Conservation (phyloP, 2,888 invertebrate genomes). For the Halocaridina rubra region DNA sequence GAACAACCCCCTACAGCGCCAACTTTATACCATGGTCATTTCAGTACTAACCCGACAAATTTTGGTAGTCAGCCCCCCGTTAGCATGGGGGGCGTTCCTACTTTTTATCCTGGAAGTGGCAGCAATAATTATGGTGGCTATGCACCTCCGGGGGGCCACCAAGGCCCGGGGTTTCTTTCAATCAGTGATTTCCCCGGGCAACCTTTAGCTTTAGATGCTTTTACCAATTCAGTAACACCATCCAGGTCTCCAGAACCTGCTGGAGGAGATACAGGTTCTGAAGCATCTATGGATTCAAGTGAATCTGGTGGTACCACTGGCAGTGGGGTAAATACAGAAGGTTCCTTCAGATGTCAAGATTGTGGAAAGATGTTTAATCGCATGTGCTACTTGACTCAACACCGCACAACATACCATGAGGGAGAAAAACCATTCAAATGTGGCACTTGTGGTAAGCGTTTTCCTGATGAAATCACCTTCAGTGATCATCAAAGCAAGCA, state of each 20-base stretch:
- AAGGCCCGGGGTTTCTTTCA: conserved; percentile 61
- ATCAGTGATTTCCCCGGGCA: conserved; percentile 59
- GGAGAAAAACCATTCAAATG: conserved; percentile 90
- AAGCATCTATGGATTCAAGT: conserved; percentile 59
- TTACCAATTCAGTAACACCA: background rate
- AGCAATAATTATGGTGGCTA: conserved; percentile 34
- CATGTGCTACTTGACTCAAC: conserved; percentile 89
- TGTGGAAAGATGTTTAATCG: conserved; percentile 88
- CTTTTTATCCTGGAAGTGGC: conserved; percentile 45
- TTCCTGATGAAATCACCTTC: conserved; percentile 76
- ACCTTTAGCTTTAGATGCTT: conserved; percentile 40
- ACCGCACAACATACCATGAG: conserved; percentile 89
- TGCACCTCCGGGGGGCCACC: conserved; percentile 49
- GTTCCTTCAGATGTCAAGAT: conserved; percentile 70
- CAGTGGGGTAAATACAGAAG: conserved; percentile 41
- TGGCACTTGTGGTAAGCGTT: conserved; percentile 86
- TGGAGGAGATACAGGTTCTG: conserved; percentile 50
- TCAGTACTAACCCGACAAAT: conserved; percentile 54
- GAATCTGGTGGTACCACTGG: conserved; percentile 68
- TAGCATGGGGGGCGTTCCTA: conserved; percentile 44
- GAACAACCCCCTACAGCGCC: conserved; percentile 54
- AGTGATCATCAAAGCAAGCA: conserved; percentile 80
- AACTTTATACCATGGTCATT: conserved; percentile 61
- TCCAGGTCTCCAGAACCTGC: conserved; percentile 42
- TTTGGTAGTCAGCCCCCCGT: conserved; percentile 46